Evolutionary conservation across 2,888 invertebrate species (phyloP).

Genomic region (Dasypolia templi): DNA sequence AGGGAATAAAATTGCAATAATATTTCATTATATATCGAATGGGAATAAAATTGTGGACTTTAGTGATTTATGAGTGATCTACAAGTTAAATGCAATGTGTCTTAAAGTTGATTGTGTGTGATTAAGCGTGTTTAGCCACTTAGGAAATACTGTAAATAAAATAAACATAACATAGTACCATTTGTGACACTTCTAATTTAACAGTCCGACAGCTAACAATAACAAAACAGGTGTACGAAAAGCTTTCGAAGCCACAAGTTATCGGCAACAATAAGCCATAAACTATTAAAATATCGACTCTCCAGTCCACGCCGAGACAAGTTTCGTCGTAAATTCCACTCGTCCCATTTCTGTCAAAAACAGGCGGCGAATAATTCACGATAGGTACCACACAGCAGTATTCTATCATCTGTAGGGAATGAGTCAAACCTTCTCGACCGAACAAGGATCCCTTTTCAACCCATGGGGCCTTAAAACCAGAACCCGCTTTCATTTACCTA

Average conservation of each 20-base stretch:
- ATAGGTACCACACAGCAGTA: constrained; percentile 82
- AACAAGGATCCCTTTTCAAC: constrained; percentile 81
- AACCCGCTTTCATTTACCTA: constrained; percentile 84
- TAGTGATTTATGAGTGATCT: constrained; percentile 1
- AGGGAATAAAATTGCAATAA: constrained; percentile 43
- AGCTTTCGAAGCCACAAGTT: constrained; percentile 46
- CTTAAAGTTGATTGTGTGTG: background rate
- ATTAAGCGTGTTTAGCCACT: no score
- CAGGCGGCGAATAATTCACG: constrained; percentile 78
- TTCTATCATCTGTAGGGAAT: constrained; percentile 85
- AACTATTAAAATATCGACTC: constrained; percentile 65
- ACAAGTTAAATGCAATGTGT: background rate
- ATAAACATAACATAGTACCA: no score
- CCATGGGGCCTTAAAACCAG: constrained; percentile 82
- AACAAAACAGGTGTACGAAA: constrained; percentile 26
- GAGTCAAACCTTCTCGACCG: constrained; percentile 77
- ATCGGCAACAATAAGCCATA: constrained; percentile 63
- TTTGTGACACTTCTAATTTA: background rate
- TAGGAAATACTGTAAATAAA: no score
- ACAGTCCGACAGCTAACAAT: constrained; percentile 9
- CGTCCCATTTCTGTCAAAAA: constrained; percentile 79
- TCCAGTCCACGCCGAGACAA: constrained; percentile 49
- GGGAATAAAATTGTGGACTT: background rate
- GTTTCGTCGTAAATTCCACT: constrained; percentile 73
- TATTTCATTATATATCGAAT: background rate